A percentile compares a stretch with the other conserved stretches of the same genome.
phyloP scores from a whole-genome alignment of 2,113 vertebrate genomes.

The Phoenicopterus ruber region DNA sequence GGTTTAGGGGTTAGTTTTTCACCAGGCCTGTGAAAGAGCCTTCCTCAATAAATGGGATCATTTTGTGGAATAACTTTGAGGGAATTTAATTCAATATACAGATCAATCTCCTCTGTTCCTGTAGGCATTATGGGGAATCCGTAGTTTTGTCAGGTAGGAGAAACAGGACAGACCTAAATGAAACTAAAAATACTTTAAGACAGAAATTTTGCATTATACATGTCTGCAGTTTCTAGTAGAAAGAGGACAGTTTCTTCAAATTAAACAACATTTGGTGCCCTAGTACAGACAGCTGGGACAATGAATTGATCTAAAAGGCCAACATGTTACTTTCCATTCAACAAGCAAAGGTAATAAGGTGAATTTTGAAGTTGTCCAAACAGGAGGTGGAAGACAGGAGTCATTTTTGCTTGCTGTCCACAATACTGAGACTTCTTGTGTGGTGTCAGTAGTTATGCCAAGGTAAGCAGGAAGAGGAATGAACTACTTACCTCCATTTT shows the following conservation, averaged over 20 bases:
- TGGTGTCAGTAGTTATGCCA: neutral
- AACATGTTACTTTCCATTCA: neutral
- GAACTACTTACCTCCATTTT: neutral
- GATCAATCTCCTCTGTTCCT: neutral
- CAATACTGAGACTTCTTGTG: neutral
- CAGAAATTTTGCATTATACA: neutral
- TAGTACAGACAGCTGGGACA: neutral
- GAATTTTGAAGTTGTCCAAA: neutral
- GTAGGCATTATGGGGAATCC: neutral
- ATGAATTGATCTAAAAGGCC: neutral
- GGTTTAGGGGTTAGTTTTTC: neutral
- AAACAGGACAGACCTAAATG: neutral
- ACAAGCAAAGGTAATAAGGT: neutral
- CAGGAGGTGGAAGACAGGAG: neutral
- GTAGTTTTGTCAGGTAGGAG: neutral
- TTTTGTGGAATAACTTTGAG: neutral
- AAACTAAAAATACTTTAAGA: neutral
- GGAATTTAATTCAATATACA: neutral
- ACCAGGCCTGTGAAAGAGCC: neutral
- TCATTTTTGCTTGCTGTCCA: neutral
- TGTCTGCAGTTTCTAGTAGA: neutral
- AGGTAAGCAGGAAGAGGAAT: conserved; percentile 1
- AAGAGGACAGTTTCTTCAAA: neutral
- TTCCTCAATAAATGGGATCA: neutral
- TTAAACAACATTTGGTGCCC: neutral